These are phyloP conservation scores for Poecilia gillii DNA, from an alignment of 2,797 vertebrate genomes.

Conservation along the genomic window DNA sequence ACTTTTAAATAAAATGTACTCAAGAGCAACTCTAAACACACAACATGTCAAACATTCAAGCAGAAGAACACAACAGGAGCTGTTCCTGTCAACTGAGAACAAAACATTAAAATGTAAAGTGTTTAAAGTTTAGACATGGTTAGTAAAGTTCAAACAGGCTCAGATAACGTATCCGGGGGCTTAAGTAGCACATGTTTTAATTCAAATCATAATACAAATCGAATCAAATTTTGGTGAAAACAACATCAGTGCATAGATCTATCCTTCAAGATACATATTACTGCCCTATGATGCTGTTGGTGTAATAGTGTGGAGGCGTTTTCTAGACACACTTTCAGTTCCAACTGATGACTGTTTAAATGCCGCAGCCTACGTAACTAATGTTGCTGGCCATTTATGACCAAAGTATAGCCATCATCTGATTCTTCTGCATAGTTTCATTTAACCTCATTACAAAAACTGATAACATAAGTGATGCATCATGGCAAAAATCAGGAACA, in stretches of 20 bases:
- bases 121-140: no score
- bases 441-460: not conserved
- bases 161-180: not conserved
- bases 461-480: not conserved
- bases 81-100: not conserved
- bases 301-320: not conserved
- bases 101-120: not conserved
- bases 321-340: not conserved
- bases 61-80: not conserved
- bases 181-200: not conserved
- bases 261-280: not conserved
- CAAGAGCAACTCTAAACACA: not conserved
- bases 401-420: not conserved
- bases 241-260: not conserved
- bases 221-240: not conserved
- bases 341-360: not conserved
- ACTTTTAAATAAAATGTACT: not conserved
- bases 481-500: not conserved
- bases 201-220: not conserved
- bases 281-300: not conserved
- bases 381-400: not conserved
- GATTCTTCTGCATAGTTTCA: not conserved
- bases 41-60: not conserved
- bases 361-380: not conserved
- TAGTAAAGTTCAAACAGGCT: not conserved